phyloP scores from a whole-genome alignment of 2,113 vertebrate species.

The Notiomystis cincta region DNA sequence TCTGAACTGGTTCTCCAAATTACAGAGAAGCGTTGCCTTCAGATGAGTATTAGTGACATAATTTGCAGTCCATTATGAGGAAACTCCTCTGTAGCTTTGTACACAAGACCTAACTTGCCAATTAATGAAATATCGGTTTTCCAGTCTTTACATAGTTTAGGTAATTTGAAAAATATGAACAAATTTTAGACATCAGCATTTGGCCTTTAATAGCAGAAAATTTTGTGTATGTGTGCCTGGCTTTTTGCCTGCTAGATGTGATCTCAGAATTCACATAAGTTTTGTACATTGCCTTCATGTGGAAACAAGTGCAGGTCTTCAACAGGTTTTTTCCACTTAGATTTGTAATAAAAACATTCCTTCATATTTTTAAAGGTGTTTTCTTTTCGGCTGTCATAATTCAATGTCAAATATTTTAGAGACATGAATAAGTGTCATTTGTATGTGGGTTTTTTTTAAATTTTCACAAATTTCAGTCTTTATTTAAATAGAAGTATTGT shows the following conservation, averaged over 20 bases:
- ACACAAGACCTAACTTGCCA: not conserved
- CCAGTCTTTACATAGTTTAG: not conserved
- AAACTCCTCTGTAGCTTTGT: not conserved
- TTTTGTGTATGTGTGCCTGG: not conserved
- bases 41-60: not conserved
- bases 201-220: not conserved
- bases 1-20: constrained; percentile 14
- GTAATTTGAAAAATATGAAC: not conserved
- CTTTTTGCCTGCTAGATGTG: not conserved
- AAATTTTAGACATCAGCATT: not conserved
- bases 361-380: not conserved
- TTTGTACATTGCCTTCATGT: constrained; percentile 10
- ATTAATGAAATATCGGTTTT: not conserved
- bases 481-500: not conserved
- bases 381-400: not conserved
- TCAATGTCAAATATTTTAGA: not conserved
- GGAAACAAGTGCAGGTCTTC: not conserved
- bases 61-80: not conserved
- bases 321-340: not conserved
- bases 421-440: not conserved
- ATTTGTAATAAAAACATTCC: not conserved
- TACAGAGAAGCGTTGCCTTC: not conserved
- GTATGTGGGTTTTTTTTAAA: not conserved
- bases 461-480: not conserved
- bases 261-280: not conserved